Base-by-base conservation (phyloP, 2,888 invertebrate genomes). In the Crossocerus cetratus region DNA sequence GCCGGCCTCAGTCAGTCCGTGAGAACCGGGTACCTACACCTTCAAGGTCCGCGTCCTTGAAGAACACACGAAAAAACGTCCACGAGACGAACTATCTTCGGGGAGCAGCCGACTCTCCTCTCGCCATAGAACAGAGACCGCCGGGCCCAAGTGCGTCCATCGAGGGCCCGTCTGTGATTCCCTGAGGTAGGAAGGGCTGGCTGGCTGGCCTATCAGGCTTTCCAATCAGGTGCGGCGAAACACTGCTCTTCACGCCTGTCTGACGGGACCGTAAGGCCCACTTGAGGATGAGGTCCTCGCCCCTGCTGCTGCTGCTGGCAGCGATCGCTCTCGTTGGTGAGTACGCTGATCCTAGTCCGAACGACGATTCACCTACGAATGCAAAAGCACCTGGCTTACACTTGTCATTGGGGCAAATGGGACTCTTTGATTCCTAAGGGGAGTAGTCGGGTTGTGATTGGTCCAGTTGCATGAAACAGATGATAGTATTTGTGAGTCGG, bases 1-100 rank as follows among this genome's bases (percentile, higher is more conserved):
- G 84, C 87, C 84, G 81, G 86, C 85, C 84, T 83, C 86, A 83
- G 87, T 87, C 89, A 90, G 89, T 90, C 84, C 85, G 86, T 87
- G 88, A 88, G 86, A 88, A 88, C 86, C 87, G 86, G 85, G 86
- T 86, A 86, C 84, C 32, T 32, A 32, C 32, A 83, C 82, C 84
- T 86, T 83, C 83, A 85, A 87, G 87, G 85, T 86, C 87, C 87
- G 86, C 80, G 83, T 82, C 76, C 83, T 80, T 79, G 78, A 80
- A 77, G 58, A 45, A 0, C 65, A 32, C 32, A 32, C 32, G 32
- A 32, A 32, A 32, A 32, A 32, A 32, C 32, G 32, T 32, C 32
- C 32, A 4, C 32, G 32, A 32, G 32, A 32, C 42, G 18, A 57
- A 14, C 42, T 20, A 16, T 20, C 49, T 32, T 32, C 56, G 71